Conservation (phyloP, 2,113 vertebrate genomes). For the Phalacrocorax pelagicus region DNA sequence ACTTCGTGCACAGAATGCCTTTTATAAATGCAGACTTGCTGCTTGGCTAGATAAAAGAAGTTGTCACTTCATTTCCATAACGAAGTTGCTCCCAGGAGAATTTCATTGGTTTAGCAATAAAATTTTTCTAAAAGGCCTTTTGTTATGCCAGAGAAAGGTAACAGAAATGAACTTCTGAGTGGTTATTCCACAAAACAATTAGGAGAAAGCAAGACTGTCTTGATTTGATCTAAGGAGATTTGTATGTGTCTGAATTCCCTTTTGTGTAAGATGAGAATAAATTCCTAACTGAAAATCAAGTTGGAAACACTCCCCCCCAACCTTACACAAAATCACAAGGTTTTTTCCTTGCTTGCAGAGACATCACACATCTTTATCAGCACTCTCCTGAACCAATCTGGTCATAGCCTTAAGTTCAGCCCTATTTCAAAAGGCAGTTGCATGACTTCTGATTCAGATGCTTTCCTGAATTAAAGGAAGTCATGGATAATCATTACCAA, state of each 20-base stretch:
- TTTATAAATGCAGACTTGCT: slow-evolving; percentile 80
- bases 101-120: slow-evolving; percentile 81
- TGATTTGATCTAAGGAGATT: slow-evolving; percentile 38
- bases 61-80: slow-evolving; percentile 80
- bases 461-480: not conserved
- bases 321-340: not conserved
- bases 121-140: slow-evolving; percentile 74
- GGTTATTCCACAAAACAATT: slow-evolving; percentile 70
- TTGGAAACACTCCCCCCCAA: not conserved
- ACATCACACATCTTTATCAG: not conserved
- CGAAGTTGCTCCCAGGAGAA: slow-evolving; percentile 73
- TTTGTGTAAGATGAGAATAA: not conserved
- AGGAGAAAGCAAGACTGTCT: slow-evolving; percentile 30
- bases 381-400: not conserved
- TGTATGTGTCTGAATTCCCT: slow-evolving; percentile 34
- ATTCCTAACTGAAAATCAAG: not conserved
- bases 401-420: not conserved
- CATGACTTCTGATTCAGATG: not conserved
- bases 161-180: slow-evolving; percentile 74
- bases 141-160: slow-evolving; percentile 77
- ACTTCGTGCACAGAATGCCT: slow-evolving; percentile 73
- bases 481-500: not conserved
- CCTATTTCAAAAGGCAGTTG: not conserved
- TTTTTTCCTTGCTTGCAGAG: not conserved
- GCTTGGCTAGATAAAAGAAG: slow-evolving; percentile 78